Base-by-base conservation (phyloP, 2,797 vertebrate genomes). In the Choloepus didactylus region DNA sequence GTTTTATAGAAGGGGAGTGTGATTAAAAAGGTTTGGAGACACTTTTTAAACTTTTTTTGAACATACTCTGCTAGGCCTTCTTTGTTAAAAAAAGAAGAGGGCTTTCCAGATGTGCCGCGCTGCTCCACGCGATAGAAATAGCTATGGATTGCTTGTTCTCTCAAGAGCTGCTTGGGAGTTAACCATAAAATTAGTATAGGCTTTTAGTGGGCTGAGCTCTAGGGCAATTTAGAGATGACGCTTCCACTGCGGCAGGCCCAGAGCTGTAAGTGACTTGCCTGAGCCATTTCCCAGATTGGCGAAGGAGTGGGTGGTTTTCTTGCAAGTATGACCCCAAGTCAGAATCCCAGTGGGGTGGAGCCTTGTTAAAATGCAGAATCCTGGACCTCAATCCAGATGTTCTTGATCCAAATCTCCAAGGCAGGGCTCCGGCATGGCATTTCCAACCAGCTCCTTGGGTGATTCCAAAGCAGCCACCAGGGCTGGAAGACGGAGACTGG, bases 271-370 rank as follows among this genome's bases (percentile, higher is more conserved):
- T 66, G 46, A 51, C 14, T 51, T 8, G 19, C 29, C 66, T 51
- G 44, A 76, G 72, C 35, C 41, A 62, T 79, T 84, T 67, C 59
- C 73, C 83, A 88, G 12, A 69, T 76, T 92, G 79, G 69, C 41
- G 8, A 86, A 66, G n/a, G 44, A 49, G 27, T 88, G 16, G 79
- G 59, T 15, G 2, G 4, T 77, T 41, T 46, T 75, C 73, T 62
- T 29, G 16, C 44, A 75, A 80, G 21, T 59, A 35, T 46, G 66
- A 51, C 51, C 91, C 80, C 94, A 76, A 91, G 56, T 94, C 84
- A 80, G 38, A 38, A 16, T 59, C 14, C 0, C 49, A 3, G 21
- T 3, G 67, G 31, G 35, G 46, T 35, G 31, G 60, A 23, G 56
- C 27, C 82, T 64, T 3, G 1, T 75, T 70, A 70, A 93, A 79